Evolutionary conservation across 1,140 invertebrate species (phyloP).

Genomic region (Trissolcus basalis): DNA sequence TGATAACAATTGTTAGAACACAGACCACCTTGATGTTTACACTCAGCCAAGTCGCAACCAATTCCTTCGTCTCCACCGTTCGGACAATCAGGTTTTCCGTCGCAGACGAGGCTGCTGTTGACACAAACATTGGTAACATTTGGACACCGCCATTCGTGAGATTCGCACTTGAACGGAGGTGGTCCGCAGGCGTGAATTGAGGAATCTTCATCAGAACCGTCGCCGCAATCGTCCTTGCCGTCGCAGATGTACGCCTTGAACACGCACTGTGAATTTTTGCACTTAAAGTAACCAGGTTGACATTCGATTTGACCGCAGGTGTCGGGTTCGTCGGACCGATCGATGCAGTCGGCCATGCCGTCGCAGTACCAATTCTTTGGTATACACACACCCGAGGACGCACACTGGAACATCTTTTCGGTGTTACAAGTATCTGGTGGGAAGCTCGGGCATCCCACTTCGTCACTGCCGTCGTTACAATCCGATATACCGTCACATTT

Average conservation of each 20-base stretch:
- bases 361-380: constrained; percentile 96
- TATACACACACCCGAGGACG: constrained; percentile 91
- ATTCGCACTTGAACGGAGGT: constrained; percentile 85
- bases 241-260: constrained; percentile 97
- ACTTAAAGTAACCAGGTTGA: constrained; percentile 87
- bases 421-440: constrained; percentile 90
- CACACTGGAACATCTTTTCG: constrained; percentile 93
- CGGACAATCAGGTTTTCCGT: constrained; percentile 90
- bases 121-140: constrained; percentile 86
- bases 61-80: constrained; percentile 94
- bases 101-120: constrained; percentile 88
- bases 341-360: constrained; percentile 93
- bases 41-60: constrained; percentile 88
- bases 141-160: constrained; percentile 90
- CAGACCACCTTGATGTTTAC: constrained; percentile 81
- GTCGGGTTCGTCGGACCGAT: constrained; percentile 92
- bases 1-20: constrained; percentile 93
- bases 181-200: constrained; percentile 84
- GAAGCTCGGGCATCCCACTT: constrained; percentile 88
- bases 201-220: constrained; percentile 92
- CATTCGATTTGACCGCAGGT: constrained; percentile 87
- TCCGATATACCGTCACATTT: constrained; percentile 96
- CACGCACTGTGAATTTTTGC: constrained; percentile 92
- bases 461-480: constrained; percentile 94
- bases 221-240: constrained; percentile 95